Evolutionary conservation across 2,888 invertebrate species (phyloP).

Genomic region (Stramonita haemastoma): DNA sequence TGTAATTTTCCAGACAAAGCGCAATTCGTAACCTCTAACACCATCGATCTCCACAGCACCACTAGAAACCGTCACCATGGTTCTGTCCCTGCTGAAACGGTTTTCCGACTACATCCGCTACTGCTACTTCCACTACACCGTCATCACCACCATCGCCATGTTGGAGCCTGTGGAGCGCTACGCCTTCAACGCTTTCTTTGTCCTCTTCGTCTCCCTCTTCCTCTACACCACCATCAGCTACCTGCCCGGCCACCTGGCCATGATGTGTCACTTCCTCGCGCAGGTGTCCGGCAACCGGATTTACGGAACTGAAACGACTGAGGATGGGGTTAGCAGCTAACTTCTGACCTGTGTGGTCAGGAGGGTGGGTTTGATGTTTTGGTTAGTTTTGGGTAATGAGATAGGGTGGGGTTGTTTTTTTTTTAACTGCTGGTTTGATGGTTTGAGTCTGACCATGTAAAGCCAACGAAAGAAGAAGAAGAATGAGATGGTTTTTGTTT

Average conservation of each 20-base stretch:
- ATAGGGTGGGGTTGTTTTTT: too few species aligned
- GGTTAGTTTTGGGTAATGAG: neutral
- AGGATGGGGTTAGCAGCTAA: neutral
- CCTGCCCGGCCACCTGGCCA: conserved; percentile 80
- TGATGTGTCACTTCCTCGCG: conserved; percentile 63
- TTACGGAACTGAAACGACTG: neutral
- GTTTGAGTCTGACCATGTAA: too few species aligned
- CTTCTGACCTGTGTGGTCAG: too few species aligned
- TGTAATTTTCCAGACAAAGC: too few species aligned
- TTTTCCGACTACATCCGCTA: conserved; percentile 57
- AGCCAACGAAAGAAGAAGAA: too few species aligned
- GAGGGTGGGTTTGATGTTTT: neutral
- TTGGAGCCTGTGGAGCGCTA: conserved; percentile 80
- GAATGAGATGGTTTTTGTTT: too few species aligned
- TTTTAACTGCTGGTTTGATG: too few species aligned
- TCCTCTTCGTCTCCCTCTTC: conserved; percentile 75
- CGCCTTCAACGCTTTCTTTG: conserved; percentile 79
- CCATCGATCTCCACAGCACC: too few species aligned
- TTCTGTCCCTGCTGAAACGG: conserved; percentile 18
- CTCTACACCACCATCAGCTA: conserved; percentile 81
- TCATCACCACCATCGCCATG: conserved; percentile 80
- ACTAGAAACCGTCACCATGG: neutral
- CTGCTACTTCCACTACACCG: conserved; percentile 79
- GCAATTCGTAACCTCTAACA: too few species aligned
- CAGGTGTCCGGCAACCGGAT: conserved; percentile 49